Evolutionary conservation across 2,113 vertebrate species (phyloP).

Genomic region (Gambusia affinis): DNA sequence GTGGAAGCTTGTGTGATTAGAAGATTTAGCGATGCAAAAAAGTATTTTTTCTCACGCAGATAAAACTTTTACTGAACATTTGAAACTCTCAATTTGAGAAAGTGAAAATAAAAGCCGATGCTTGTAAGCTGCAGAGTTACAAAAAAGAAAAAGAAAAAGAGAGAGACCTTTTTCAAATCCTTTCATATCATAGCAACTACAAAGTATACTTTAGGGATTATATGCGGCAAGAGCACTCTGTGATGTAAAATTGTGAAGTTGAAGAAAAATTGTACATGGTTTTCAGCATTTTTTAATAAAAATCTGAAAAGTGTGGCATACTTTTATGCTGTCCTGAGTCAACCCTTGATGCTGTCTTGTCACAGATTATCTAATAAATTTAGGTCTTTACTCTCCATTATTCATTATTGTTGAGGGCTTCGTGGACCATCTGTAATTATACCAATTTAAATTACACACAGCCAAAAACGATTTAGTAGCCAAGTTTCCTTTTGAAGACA

Average conservation of each 20-base stretch:
- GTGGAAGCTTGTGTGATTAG: conserved; percentile 16
- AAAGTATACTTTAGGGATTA: too few species aligned
- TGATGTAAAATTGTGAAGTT: too few species aligned
- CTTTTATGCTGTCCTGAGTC: not conserved
- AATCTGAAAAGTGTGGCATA: too few species aligned
- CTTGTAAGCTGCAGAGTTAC: not conserved
- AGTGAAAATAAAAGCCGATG: not conserved
- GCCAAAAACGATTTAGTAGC: not conserved
- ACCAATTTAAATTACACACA: not conserved
- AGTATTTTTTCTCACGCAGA: not conserved
- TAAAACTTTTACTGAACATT: not conserved
- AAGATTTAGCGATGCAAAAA: not conserved
- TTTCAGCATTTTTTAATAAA: too few species aligned
- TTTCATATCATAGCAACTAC: too few species aligned
- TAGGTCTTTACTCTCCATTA: not conserved
- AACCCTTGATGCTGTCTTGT: not conserved
- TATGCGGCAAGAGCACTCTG: too few species aligned
- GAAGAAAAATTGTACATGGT: too few species aligned
- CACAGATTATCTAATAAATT: not conserved
- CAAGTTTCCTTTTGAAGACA: not conserved
- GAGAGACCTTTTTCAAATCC: too few species aligned
- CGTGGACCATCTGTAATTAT: not conserved
- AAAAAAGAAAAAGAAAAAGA: too few species aligned
- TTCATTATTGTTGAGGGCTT: not conserved
- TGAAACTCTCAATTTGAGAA: not conserved